These are phyloP conservation scores for Corapipo altera DNA, from an alignment of 2,113 vertebrate species.

Conservation along the genomic window DNA sequence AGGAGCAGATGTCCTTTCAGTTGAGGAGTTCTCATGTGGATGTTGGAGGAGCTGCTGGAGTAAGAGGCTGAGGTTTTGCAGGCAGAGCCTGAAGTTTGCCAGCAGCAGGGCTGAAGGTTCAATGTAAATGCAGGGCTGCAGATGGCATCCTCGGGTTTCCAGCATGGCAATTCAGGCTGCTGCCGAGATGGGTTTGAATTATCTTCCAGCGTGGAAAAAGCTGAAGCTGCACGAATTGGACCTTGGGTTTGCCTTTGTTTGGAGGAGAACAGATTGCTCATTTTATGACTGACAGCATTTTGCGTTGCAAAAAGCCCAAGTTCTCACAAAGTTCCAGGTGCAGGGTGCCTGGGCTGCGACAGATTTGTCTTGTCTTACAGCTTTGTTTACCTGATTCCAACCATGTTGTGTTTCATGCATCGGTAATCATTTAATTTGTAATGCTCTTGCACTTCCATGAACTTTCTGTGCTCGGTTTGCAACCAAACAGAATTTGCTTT, in stretches of 20 bases:
- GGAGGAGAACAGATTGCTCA: background rate
- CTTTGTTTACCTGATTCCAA: background rate
- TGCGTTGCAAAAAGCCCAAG: background rate
- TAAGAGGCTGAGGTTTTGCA: background rate
- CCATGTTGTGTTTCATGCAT: background rate
- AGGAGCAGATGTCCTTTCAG: background rate
- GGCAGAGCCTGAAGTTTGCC: background rate
- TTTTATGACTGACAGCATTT: background rate
- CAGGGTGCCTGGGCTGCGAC: background rate
- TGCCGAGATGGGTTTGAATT: background rate
- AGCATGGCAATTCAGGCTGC: background rate
- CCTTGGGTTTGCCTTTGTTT: background rate
- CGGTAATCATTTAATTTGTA: background rate
- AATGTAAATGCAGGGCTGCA: slow-evolving; percentile 17
- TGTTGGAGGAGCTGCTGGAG: background rate
- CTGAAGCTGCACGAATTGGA: background rate
- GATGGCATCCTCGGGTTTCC: slow-evolving; percentile 14
- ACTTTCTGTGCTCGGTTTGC: background rate
- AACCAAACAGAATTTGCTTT: background rate
- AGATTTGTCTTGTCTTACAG: background rate
- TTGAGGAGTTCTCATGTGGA: background rate
- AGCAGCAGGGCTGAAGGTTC: background rate
- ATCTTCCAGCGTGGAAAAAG: background rate
- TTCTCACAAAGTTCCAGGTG: background rate
- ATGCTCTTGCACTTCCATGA: background rate